Evolutionary conservation across 1,140 invertebrate genomes (phyloP).

Genomic region (Pseudomyrmex concolor): DNA sequence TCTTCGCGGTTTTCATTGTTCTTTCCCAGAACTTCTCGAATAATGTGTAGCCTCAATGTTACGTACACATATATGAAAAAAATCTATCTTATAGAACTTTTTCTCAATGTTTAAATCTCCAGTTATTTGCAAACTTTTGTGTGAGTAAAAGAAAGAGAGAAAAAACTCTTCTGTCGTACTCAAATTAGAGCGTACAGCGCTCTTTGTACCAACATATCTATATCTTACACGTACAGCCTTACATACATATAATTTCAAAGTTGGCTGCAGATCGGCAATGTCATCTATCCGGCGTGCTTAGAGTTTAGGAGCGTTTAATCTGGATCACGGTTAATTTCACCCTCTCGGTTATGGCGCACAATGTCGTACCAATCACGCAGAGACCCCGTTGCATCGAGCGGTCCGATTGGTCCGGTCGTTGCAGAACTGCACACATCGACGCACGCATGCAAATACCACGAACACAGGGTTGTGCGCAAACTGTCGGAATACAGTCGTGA

Average conservation of each 20-base stretch:
- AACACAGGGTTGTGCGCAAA: conserved; percentile 25
- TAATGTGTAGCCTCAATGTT: background rate
- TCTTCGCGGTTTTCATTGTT: background rate
- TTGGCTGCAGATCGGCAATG: conserved; percentile 60
- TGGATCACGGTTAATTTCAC: conserved; percentile 72
- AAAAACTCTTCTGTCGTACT: background rate
- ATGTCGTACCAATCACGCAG: conserved; percentile 64
- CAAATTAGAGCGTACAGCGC: background rate
- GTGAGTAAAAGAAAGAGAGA: no score
- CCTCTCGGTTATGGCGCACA: conserved; percentile 66
- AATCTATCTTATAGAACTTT: background rate
- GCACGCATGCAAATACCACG: background rate
- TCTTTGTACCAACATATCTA: background rate
- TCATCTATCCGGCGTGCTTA: conserved; percentile 46
- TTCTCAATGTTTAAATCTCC: background rate
- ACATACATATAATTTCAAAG: conserved; percentile 1
- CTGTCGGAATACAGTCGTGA: conserved; percentile 66
- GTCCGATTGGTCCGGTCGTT: conserved; percentile 60
- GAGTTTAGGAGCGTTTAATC: conserved; percentile 68
- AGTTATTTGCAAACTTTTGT: background rate
- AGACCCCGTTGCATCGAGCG: conserved; percentile 55
- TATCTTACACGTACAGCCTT: no score
- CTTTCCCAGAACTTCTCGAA: background rate
- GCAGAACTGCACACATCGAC: background rate
- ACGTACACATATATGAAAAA: background rate